Conservation (phyloP, 2,888 invertebrate species). For the Toxonevra muliebris region DNA sequence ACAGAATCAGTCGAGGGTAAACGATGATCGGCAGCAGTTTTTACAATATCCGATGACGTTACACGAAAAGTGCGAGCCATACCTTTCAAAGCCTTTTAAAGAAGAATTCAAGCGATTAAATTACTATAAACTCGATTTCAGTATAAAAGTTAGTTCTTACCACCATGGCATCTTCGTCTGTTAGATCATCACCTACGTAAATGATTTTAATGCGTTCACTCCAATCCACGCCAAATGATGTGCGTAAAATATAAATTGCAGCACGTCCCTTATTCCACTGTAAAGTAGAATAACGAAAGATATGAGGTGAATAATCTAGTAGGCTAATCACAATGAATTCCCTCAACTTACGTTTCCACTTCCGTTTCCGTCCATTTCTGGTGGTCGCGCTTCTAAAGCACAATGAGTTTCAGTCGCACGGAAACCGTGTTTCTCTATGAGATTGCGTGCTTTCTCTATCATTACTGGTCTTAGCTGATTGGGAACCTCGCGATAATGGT, state of each 20-base stretch:
- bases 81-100: slow-evolving; percentile 81
- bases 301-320: no score
- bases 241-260: slow-evolving; percentile 87
- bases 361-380: slow-evolving; percentile 52
- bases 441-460: slow-evolving; percentile 75
- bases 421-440: slow-evolving; percentile 82
- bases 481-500: slow-evolving; percentile 88
- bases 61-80: slow-evolving; percentile 94
- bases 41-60: slow-evolving; percentile 83
- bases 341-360: no score
- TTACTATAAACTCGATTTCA: background rate
- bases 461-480: slow-evolving; percentile 73
- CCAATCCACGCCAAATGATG: slow-evolving; percentile 92
- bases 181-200: slow-evolving; percentile 88
- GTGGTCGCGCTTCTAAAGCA: slow-evolving; percentile 90
- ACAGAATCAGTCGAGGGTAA: slow-evolving; percentile 90
- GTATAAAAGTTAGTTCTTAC: slow-evolving; percentile 64
- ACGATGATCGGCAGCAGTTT: slow-evolving; percentile 87
- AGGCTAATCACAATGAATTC: no score
- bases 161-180: slow-evolving; percentile 92
- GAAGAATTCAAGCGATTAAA: background rate
- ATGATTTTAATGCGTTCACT: slow-evolving; percentile 89
- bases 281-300: slow-evolving; percentile 63
- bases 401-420: slow-evolving; percentile 82
- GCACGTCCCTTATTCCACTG: slow-evolving; percentile 92